Evolutionary conservation across 2,888 invertebrate species (phyloP).

Genomic region (Drosophila heteroneura): DNA sequence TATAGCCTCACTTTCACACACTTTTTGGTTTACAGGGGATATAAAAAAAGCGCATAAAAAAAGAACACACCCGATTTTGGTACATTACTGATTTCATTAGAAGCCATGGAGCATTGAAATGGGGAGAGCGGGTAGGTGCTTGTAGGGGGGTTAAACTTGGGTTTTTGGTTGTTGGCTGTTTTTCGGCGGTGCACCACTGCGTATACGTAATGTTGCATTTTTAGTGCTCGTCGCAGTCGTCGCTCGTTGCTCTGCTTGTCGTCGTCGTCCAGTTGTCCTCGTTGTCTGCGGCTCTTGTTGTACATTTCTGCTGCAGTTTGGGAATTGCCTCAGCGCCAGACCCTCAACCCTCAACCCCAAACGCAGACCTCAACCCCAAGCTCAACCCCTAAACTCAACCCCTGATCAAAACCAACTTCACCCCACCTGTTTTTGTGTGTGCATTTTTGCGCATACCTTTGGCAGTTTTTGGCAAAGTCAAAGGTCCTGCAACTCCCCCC

Average conservation of each 20-base stretch:
- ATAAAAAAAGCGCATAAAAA: conserved; percentile 6
- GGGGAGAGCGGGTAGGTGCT: conserved; percentile 4
- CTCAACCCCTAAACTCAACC: not conserved
- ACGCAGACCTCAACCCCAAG: not conserved
- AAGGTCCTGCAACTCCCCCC: conserved; percentile 57
- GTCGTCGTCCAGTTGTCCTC: conserved; percentile 26
- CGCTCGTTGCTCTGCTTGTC: conserved; percentile 3
- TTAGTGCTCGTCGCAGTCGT: conserved; percentile 58
- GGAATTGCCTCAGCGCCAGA: conserved; percentile 66
- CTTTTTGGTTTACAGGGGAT: conserved; percentile 19
- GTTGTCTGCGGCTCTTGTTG: conserved; percentile 77
- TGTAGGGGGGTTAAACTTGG: conserved; percentile 11
- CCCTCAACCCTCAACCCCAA: conserved; percentile 7
- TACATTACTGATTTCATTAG: conserved; percentile 70
- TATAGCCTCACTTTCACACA: not conserved
- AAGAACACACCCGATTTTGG: conserved; percentile 30
- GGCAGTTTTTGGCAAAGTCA: conserved; percentile 78
- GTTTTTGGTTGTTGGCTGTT: conserved; percentile 16
- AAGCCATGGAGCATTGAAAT: conserved; percentile 43
- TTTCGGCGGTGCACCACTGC: conserved; percentile 78
- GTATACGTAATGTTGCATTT: conserved; percentile 80
- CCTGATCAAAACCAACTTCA: not conserved
- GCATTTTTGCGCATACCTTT: conserved; percentile 81
- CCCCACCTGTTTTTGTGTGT: conserved; percentile 57
- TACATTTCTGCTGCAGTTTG: conserved; percentile 81